These are phyloP conservation scores for Prionace glauca DNA, from an alignment of 2,797 vertebrate species.

Conservation along the genomic window DNA sequence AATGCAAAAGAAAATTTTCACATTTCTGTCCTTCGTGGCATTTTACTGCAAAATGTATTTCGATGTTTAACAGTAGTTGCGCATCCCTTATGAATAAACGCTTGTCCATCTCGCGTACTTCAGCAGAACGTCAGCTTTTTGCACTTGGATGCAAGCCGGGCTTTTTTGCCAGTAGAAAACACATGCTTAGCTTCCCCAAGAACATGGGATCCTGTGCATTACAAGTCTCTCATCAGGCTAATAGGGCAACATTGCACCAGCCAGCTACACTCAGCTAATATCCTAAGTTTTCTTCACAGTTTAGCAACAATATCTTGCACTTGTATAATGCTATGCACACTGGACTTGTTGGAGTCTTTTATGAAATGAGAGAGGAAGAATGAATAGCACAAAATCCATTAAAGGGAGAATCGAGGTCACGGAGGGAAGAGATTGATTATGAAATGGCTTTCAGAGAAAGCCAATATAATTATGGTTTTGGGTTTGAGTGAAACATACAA, in stretches of 20 bases:
- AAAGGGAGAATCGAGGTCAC: background rate
- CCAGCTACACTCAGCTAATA: background rate
- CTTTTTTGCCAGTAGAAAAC: background rate
- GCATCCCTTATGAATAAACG: background rate
- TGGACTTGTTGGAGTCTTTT: background rate
- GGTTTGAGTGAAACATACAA: background rate
- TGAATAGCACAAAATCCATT: background rate
- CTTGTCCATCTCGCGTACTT: too few species aligned
- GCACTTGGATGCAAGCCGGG: background rate
- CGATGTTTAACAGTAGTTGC: background rate
- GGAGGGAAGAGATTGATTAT: background rate
- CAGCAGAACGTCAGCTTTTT: background rate
- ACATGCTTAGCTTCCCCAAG: background rate
- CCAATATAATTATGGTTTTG: background rate
- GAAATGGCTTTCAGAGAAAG: background rate
- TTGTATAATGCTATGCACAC: background rate
- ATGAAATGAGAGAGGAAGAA: background rate
- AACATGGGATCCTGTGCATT: background rate
- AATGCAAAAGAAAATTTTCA: background rate
- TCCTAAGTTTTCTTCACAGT: background rate
- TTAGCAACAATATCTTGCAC: background rate
- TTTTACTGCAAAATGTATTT: background rate
- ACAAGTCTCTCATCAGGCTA: too few species aligned
- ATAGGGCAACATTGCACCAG: background rate
- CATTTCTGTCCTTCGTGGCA: background rate